Percentiles rank a stretch among this genome's conserved stretches.
These are phyloP conservation scores for Crocuta crocuta DNA, from an alignment of 2,113 vertebrate species.

Conservation along the genomic window DNA sequence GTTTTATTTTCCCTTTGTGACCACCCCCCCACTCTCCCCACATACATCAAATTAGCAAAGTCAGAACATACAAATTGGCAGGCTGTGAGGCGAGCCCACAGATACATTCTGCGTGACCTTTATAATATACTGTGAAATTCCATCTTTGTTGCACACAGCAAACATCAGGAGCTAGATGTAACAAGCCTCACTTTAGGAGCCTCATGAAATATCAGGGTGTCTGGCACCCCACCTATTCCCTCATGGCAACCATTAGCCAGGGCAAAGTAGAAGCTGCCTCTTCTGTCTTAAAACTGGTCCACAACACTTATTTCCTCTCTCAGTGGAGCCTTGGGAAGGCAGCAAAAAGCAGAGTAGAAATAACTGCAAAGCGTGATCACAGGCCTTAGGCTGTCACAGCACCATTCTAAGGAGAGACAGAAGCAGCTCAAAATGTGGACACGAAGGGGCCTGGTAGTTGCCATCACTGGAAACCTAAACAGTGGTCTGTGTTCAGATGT, in stretches of 20 bases:
- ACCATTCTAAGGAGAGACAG: not conserved
- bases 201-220: not conserved
- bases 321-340: not conserved
- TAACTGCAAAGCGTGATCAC: no score
- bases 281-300: not conserved
- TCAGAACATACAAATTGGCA: not conserved
- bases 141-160: not conserved
- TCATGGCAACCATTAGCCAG: not conserved
- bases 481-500: not conserved
- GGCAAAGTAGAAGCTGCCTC: not conserved
- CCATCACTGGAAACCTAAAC: not conserved
- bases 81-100: not conserved
- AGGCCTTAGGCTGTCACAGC: fast-evolving
- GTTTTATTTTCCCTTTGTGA: not conserved
- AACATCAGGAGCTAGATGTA: not conserved
- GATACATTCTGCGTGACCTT: not conserved
- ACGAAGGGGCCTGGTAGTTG: not conserved
- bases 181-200: not conserved
- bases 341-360: not conserved
- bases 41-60: not conserved
- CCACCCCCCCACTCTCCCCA: not conserved
- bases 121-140: not conserved
- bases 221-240: not conserved
- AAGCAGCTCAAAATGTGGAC: not conserved
- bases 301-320: not conserved